Conservation (phyloP, 2,797 vertebrate species). For the Masticophis lateralis region DNA sequence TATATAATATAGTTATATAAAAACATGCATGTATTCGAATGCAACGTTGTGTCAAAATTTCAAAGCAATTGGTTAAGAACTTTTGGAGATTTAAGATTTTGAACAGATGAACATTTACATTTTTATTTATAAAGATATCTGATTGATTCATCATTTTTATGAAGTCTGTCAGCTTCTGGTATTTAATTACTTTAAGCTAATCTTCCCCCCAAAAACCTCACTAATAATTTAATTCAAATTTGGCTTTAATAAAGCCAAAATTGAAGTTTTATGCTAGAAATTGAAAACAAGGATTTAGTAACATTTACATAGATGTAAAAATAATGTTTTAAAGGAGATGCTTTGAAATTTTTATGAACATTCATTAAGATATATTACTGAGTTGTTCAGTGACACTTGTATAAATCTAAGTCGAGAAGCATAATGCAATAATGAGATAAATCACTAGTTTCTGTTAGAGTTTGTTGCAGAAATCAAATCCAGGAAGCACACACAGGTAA, state of each 20-base stretch:
- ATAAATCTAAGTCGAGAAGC: not conserved
- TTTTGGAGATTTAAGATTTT: no score
- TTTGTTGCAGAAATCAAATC: no score
- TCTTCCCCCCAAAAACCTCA: conserved; percentile 3
- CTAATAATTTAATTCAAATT: not conserved
- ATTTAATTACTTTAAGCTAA: conserved; percentile 45
- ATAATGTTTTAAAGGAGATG: not conserved
- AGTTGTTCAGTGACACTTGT: not conserved
- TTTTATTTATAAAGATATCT: not conserved
- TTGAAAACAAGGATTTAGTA: not conserved
- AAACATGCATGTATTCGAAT: no score
- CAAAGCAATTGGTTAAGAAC: no score
- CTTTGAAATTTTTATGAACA: not conserved
- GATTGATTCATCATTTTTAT: conserved; percentile 45
- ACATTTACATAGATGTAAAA: rapidly evolving
- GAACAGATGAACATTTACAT: no score
- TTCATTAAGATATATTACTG: not conserved
- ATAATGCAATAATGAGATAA: not conserved
- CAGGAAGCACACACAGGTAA: no score
- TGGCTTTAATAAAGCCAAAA: conserved; percentile 33
- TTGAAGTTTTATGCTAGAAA: conserved; percentile 47
- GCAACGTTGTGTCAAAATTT: no score
- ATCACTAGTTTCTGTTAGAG: not conserved
- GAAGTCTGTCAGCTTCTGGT: conserved; percentile 40
- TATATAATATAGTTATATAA: no score